Evolutionary conservation across 2,888 invertebrate species (phyloP).

Genomic region (Zhuqinia jingwanae): DNA sequence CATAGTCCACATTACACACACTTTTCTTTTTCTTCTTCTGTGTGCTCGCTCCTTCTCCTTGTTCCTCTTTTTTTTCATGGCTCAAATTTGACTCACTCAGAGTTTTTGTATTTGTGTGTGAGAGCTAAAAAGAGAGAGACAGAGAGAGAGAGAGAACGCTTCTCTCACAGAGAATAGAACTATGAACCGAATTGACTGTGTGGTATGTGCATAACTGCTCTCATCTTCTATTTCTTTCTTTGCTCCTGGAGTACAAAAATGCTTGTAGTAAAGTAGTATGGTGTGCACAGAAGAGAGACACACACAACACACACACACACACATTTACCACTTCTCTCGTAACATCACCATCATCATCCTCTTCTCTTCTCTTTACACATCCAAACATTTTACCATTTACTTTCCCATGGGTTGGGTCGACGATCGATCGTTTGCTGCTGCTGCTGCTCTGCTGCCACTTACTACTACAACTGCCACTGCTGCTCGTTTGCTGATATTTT

Average conservation of each 20-base stretch:
- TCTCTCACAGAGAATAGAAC: constrained; percentile 2
- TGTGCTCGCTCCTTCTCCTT: constrained; percentile 16
- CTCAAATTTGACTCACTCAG: not conserved
- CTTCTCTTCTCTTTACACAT: not conserved
- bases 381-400: constrained; percentile 43
- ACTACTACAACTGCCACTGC: not conserved
- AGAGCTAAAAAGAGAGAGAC: not conserved
- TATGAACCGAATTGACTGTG: not conserved
- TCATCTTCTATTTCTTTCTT: constrained; percentile 8
- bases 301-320: constrained; percentile 29
- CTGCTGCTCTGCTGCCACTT: constrained; percentile 39
- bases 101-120: constrained; percentile 21
- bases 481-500: not conserved
- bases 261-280: no score
- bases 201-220: not conserved
- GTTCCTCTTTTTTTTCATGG: constrained; percentile 18
- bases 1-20: not conserved
- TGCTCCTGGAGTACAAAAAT: constrained; percentile 43
- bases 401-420: constrained; percentile 77
- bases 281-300: not conserved
- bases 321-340: constrained; percentile 8
- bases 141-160: constrained; percentile 8
- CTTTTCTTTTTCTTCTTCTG: constrained; percentile 17
- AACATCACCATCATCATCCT: not conserved
- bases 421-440: constrained; percentile 72